Percentiles rank a stretch among this genome's conserved stretches.
Conservation (phyloP, 2,888 invertebrate genomes). For the Autographa pulchrina region DNA sequence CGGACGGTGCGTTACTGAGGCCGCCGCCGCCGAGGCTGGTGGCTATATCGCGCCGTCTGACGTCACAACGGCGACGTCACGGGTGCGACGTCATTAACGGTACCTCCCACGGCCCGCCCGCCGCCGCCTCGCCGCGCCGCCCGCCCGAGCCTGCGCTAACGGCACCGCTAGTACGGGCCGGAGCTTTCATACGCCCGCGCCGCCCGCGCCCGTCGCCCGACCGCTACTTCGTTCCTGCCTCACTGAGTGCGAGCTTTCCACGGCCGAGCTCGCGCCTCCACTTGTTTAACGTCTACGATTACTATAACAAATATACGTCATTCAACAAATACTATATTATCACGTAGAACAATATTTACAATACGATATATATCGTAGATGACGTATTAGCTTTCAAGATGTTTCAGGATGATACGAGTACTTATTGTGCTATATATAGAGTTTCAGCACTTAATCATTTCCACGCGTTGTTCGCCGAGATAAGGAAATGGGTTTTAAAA, state of each 20-base stretch:
- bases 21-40: slow-evolving; percentile 88
- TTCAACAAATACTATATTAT: slow-evolving; percentile 38
- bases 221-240: slow-evolving; percentile 63
- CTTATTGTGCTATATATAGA: slow-evolving; percentile 13
- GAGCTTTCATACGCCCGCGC: slow-evolving; percentile 83
- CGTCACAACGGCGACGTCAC: slow-evolving; percentile 87
- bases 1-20: slow-evolving; percentile 89
- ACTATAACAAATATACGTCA: slow-evolving; percentile 46
- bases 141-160: slow-evolving; percentile 89
- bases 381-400: slow-evolving; percentile 21
- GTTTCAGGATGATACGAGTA: slow-evolving; percentile 16
- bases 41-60: slow-evolving; percentile 88
- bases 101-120: slow-evolving; percentile 89
- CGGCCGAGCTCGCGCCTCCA: slow-evolving; percentile 43
- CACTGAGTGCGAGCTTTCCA: slow-evolving; percentile 51
- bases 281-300: slow-evolving; percentile 40
- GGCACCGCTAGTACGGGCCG: slow-evolving; percentile 86
- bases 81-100: slow-evolving; percentile 87
- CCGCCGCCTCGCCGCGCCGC: slow-evolving; percentile 79
- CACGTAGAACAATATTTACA: slow-evolving; percentile 24
- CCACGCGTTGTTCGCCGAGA: neutral
- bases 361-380: slow-evolving; percentile 23
- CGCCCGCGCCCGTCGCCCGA: slow-evolving; percentile 67
- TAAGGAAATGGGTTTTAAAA: neutral
- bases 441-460: neutral